A percentile compares a stretch with the other conserved stretches of the same genome.
Evolutionary conservation across 2,797 vertebrate genomes (phyloP).

Genomic region (Megaceryle alcyon): DNA sequence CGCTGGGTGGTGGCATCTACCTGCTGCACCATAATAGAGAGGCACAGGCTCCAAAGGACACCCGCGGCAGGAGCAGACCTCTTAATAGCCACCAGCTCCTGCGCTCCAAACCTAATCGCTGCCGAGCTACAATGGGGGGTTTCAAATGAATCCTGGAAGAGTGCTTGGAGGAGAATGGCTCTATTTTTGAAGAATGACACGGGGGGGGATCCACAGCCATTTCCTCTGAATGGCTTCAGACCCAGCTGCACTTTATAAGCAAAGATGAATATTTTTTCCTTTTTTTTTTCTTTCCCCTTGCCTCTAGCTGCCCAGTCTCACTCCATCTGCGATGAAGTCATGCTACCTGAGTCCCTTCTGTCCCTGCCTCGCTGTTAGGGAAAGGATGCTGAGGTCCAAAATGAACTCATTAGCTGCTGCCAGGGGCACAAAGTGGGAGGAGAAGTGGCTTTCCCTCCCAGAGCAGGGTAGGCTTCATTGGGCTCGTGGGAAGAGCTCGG

Average conservation of each 20-base stretch:
- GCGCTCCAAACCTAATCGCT: neutral
- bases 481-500: neutral
- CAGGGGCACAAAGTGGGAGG: neutral
- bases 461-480: accelerated
- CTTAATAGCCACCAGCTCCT: neutral
- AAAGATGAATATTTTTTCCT: neutral
- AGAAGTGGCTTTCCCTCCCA: neutral
- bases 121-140: neutral
- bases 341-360: neutral
- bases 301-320: neutral
- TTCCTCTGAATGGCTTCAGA: slow-evolving; percentile 17
- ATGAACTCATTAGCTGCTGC: neutral
- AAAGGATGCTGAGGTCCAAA: neutral
- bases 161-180: slow-evolving; percentile 10
- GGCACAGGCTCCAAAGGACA: slow-evolving; percentile 11
- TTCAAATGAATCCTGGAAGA: slow-evolving; percentile 16
- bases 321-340: neutral
- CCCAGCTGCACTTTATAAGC: slow-evolving; percentile 16
- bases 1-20: neutral
- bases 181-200: neutral
- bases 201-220: neutral
- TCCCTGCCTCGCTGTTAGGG: neutral
- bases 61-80: slow-evolving; percentile 28
- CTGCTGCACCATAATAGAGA: slow-evolving; percentile 1
- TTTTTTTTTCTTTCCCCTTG: accelerated